These are phyloP conservation scores for Drosophila hydei DNA, from an alignment of 1,140 invertebrate genomes.

Conservation along the genomic window DNA sequence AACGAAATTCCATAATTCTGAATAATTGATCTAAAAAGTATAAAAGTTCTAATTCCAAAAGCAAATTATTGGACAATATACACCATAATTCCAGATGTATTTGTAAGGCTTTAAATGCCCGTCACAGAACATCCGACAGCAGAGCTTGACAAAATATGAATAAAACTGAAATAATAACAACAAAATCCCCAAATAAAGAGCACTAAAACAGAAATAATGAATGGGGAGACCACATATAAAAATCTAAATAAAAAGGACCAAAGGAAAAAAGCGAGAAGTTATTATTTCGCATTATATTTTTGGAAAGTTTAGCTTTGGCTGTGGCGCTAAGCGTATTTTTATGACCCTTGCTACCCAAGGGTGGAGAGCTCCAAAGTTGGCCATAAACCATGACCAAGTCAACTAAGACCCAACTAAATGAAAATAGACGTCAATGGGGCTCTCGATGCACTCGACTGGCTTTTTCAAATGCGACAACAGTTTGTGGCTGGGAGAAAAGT, in stretches of 20 bases:
- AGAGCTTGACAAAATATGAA: conserved; percentile 7
- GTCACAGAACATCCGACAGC: conserved; percentile 2
- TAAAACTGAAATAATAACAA: conserved; percentile 9
- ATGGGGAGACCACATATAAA: conserved; percentile 41
- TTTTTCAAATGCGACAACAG: conserved; percentile 56
- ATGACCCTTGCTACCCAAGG: conserved; percentile 33
- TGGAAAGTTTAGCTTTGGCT: conserved; percentile 42
- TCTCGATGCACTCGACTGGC: conserved; percentile 27
- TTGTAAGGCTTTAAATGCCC: conserved; percentile 1
- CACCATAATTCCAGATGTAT: background rate
- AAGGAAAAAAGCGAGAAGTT: conserved; percentile 33
- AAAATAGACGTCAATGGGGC: conserved; percentile 33
- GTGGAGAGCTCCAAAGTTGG: conserved; percentile 18
- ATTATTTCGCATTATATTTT: conserved; percentile 66
- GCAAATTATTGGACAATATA: background rate
- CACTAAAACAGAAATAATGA: conserved; percentile 55
- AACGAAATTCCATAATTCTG: background rate
- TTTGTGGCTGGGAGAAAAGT: conserved; percentile 44
- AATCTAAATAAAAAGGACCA: conserved; percentile 39
- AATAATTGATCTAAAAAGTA: background rate
- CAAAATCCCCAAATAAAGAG: conserved; percentile 33
- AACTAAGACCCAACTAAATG: conserved; percentile 65
- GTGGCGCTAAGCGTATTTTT: conserved; percentile 63
- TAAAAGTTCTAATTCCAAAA: background rate
- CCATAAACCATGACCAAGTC: conserved; percentile 51